These are phyloP conservation scores for Blastomussa wellsi DNA, from an alignment of 92 coral and sea anemone genomes.

Conservation along the genomic window DNA sequence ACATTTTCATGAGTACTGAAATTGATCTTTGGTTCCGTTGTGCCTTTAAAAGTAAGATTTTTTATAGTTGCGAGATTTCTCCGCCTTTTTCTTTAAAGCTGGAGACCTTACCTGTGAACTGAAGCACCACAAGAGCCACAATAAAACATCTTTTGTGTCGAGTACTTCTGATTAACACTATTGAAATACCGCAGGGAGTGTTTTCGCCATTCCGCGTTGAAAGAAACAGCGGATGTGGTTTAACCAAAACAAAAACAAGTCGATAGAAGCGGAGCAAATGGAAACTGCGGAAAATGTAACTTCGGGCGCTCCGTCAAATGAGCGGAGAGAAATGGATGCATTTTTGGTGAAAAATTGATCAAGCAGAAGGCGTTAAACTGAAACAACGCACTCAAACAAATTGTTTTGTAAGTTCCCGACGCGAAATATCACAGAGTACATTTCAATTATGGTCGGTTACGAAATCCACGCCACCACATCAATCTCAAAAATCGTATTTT, in stretches of 20 bases:
- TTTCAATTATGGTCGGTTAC: neutral
- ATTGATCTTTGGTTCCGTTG: neutral
- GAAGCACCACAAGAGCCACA: neutral
- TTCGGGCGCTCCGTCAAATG: neutral
- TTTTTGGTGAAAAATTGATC: neutral
- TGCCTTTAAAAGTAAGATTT: neutral
- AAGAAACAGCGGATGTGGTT: neutral
- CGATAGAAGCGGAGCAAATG: neutral
- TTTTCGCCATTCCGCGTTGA: conserved; percentile 1
- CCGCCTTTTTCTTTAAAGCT: neutral
- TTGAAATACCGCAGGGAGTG: conserved; percentile 16
- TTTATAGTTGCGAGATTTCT: neutral
- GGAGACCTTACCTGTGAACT: neutral
- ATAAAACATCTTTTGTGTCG: conserved; percentile 17
- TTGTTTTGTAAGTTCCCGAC: neutral
- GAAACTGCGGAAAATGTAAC: neutral
- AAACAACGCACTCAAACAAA: neutral
- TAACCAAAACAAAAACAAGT: conserved; percentile 12
- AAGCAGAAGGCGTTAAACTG: neutral
- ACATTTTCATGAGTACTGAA: neutral
- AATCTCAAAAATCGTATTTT: neutral
- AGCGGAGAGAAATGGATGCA: neutral
- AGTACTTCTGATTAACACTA: conserved; percentile 31
- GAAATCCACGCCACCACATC: neutral
- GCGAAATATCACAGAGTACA: no score